These are phyloP conservation scores for Amblyopsis rosae DNA, from an alignment of 2,113 vertebrate genomes.

Conservation along the genomic window DNA sequence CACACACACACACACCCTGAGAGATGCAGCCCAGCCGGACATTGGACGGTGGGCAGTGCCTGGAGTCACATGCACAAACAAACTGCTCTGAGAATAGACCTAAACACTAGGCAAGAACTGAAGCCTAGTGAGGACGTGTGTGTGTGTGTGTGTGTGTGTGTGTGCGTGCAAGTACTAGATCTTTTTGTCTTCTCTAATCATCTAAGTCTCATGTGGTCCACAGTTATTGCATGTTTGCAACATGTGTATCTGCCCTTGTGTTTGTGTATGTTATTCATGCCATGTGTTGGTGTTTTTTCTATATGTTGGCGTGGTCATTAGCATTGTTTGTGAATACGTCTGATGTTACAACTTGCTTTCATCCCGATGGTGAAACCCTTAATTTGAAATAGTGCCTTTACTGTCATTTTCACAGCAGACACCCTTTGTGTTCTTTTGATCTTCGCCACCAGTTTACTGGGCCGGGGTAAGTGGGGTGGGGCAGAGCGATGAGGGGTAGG, in stretches of 20 bases:
- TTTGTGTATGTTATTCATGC: neutral
- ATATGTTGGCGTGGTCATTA: neutral
- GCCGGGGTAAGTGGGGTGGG: neutral
- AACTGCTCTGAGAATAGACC: constrained; percentile 55
- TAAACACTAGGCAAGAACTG: constrained; percentile 67
- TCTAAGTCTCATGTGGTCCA: neutral
- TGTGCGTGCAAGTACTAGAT: neutral
- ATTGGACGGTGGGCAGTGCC: constrained; percentile 47
- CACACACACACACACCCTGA: constrained; percentile 15
- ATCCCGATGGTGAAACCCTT: constrained; percentile 38
- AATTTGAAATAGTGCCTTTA: constrained; percentile 39
- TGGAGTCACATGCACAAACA: constrained; percentile 62
- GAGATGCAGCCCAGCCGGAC: constrained; percentile 47
- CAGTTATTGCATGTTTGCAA: neutral
- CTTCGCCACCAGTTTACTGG: constrained; percentile 33
- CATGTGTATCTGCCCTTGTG: constrained; percentile 7
- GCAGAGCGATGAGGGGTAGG: neutral
- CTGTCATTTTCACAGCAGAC: constrained; percentile 13
- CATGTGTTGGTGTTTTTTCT: neutral
- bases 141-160: neutral
- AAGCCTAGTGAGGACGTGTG: constrained; percentile 38
- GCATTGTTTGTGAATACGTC: constrained; percentile 18
- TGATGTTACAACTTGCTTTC: constrained; percentile 24
- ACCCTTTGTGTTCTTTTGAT: constrained; percentile 15
- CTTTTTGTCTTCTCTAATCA: neutral